A percentile compares a stretch with the other conserved stretches of the same genome.
These are phyloP conservation scores for Excalfactoria chinensis DNA, from an alignment of 2,113 vertebrate species.

Conservation along the genomic window DNA sequence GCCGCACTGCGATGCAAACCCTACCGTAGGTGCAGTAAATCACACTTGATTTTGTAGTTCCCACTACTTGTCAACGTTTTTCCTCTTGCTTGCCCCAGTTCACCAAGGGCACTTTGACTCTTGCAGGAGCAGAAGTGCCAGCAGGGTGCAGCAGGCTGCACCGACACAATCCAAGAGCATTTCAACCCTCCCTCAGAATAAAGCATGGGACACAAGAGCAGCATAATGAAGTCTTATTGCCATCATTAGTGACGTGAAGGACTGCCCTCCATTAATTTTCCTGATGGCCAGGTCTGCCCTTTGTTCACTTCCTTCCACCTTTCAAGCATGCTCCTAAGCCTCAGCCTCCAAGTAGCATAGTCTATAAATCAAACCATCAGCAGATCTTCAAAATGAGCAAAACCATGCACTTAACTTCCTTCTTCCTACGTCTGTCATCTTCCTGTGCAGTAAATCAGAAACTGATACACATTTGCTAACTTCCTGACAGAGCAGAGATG, in stretches of 20 bases:
- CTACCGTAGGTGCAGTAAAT: not conserved
- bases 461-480: not conserved
- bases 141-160: not conserved
- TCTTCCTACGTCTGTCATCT: not conserved
- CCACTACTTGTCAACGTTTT: not conserved
- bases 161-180: not conserved
- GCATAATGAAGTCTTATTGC: not conserved
- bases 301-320: not conserved
- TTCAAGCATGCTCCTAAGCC: not conserved
- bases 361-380: not conserved
- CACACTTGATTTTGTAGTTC: not conserved
- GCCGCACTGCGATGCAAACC: not conserved
- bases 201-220: not conserved
- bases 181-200: not conserved
- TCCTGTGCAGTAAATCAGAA: not conserved
- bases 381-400: not conserved
- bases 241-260: not conserved
- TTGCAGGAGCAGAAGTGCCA: not conserved
- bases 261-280: not conserved
- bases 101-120: not conserved
- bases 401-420: not conserved
- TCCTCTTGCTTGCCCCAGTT: not conserved
- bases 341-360: not conserved
- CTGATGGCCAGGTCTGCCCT: conserved; percentile 30
- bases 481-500: not conserved